These are phyloP conservation scores for Sclerodermus sp. DNA, from an alignment of 2,888 invertebrate genomes.

Conservation along the genomic window DNA sequence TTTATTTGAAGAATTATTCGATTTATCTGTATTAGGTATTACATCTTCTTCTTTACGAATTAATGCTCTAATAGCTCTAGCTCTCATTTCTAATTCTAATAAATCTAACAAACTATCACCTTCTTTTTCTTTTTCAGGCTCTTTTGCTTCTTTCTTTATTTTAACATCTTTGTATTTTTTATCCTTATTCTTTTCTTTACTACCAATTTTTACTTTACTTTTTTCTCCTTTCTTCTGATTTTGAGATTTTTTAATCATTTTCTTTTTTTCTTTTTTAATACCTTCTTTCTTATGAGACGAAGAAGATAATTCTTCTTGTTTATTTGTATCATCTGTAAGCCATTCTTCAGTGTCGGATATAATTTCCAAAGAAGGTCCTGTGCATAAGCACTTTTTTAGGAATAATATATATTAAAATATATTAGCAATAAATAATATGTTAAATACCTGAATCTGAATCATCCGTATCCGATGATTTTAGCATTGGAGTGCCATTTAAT, in stretches of 20 bases:
- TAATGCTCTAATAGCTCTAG: slow-evolving; percentile 63
- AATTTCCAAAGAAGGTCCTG: slow-evolving; percentile 54
- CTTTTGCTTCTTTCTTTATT: slow-evolving; percentile 39
- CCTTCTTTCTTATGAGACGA: slow-evolving; percentile 26
- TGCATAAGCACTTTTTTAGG: slow-evolving; percentile 3
- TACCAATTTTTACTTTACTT: slow-evolving; percentile 20
- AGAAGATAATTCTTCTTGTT: slow-evolving; percentile 36
- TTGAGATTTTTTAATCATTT: slow-evolving; percentile 29
- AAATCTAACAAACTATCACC: slow-evolving; percentile 61
- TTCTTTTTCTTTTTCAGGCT: slow-evolving; percentile 46
- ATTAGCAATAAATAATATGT: not conserved
- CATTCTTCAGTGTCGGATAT: slow-evolving; percentile 55
- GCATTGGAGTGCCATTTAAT: slow-evolving; percentile 48
- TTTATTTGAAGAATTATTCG: slow-evolving; percentile 13
- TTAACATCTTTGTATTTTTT: slow-evolving; percentile 26
- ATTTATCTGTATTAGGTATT: slow-evolving; percentile 29
- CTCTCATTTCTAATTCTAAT: slow-evolving; percentile 64
- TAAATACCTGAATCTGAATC: slow-evolving; percentile 49
- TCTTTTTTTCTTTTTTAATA: slow-evolving; percentile 27
- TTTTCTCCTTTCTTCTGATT: slow-evolving; percentile 26
- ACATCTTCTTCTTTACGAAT: slow-evolving; percentile 54
- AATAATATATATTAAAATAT: not conserved
- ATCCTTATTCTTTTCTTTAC: slow-evolving; percentile 14
- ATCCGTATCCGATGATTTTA: slow-evolving; percentile 51
- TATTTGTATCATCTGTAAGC: slow-evolving; percentile 40